Evolutionary conservation across 1,140 invertebrate genomes (phyloP).

Genomic region (Campoletis sonorensis): DNA sequence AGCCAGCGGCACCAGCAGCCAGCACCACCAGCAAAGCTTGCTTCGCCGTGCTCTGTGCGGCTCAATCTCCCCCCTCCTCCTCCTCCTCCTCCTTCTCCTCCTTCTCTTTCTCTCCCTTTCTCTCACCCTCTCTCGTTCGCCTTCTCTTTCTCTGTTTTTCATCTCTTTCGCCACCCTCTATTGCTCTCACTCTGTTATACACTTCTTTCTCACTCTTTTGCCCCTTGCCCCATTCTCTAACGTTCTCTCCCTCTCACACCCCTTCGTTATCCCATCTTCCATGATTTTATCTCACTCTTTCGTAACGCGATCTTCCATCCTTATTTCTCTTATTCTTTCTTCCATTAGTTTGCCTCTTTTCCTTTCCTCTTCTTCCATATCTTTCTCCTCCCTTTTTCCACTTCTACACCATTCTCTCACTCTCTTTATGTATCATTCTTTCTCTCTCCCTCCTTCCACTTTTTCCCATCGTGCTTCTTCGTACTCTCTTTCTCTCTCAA

Average conservation of each 20-base stretch:
- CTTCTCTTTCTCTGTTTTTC: slow-evolving; percentile 46
- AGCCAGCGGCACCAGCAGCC: slow-evolving; percentile 37
- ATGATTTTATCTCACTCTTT: slow-evolving; percentile 14
- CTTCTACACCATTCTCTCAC: background rate
- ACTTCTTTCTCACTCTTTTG: slow-evolving; percentile 53
- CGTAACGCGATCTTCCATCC: slow-evolving; percentile 31
- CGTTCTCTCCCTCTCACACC: slow-evolving; percentile 47
- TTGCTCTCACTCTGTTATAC: slow-evolving; percentile 38
- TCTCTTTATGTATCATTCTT: background rate
- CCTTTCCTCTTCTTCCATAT: background rate
- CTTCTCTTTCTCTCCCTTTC: slow-evolving; percentile 17
- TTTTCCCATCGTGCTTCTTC: background rate
- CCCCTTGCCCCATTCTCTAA: slow-evolving; percentile 7
- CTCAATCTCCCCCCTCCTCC: background rate
- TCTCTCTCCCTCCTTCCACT: background rate
- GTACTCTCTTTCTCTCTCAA: background rate
- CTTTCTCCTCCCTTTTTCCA: background rate
- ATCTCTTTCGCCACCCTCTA: slow-evolving; percentile 46
- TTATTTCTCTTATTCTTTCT: slow-evolving; percentile 40
- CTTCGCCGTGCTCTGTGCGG: slow-evolving; percentile 40
- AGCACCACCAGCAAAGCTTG: slow-evolving; percentile 33
- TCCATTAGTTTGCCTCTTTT: slow-evolving; percentile 11
- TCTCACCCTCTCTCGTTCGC: slow-evolving; percentile 26
- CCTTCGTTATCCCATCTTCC: background rate
- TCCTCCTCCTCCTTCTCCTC: slow-evolving; percentile 55